These are phyloP conservation scores for Brachyptera risi DNA, from an alignment of 2,888 invertebrate species.

Conservation along the genomic window DNA sequence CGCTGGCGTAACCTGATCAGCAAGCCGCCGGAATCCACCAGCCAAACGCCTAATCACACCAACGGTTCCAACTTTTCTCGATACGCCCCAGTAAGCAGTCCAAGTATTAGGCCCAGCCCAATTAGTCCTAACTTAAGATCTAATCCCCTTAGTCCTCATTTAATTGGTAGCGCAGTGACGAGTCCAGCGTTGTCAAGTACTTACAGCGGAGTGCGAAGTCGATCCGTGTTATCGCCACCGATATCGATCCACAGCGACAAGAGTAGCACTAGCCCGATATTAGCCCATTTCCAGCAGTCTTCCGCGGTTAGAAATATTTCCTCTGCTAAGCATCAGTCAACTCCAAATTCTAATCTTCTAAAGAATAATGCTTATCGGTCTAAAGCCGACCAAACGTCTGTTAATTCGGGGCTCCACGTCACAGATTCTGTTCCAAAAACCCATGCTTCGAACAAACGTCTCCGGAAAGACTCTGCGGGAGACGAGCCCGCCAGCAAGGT, in stretches of 20 bases:
- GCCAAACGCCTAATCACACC: slow-evolving; percentile 34
- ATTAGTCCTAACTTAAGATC: slow-evolving; percentile 26
- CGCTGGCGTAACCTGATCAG: slow-evolving; percentile 87
- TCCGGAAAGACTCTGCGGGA: slow-evolving; percentile 46
- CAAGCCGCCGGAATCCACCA: slow-evolving; percentile 45
- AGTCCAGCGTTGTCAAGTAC: slow-evolving; percentile 25
- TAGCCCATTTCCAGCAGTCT: slow-evolving; percentile 4
- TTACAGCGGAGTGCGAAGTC: slow-evolving; percentile 14
- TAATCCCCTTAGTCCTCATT: slow-evolving; percentile 40
- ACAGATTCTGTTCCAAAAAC: slow-evolving; percentile 49
- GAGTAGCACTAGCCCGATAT: slow-evolving; percentile 25
- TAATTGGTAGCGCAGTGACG: slow-evolving; percentile 22
- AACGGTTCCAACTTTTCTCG: slow-evolving; percentile 39
- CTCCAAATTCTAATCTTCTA: too few species aligned
- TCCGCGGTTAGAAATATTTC: not conserved
- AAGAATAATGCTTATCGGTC: not conserved
- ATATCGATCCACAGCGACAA: slow-evolving; percentile 44
- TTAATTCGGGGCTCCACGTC: not conserved
- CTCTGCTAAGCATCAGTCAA: not conserved
- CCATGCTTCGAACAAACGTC: slow-evolving; percentile 51
- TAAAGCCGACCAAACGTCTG: not conserved
- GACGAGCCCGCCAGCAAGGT: slow-evolving; percentile 36
- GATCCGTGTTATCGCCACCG: slow-evolving; percentile 44
- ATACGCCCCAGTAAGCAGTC: slow-evolving; percentile 38
- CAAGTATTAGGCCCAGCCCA: slow-evolving; percentile 28